These are phyloP conservation scores for Zaprionus lineosus DNA, from an alignment of 2,888 invertebrate genomes.

Conservation along the genomic window DNA sequence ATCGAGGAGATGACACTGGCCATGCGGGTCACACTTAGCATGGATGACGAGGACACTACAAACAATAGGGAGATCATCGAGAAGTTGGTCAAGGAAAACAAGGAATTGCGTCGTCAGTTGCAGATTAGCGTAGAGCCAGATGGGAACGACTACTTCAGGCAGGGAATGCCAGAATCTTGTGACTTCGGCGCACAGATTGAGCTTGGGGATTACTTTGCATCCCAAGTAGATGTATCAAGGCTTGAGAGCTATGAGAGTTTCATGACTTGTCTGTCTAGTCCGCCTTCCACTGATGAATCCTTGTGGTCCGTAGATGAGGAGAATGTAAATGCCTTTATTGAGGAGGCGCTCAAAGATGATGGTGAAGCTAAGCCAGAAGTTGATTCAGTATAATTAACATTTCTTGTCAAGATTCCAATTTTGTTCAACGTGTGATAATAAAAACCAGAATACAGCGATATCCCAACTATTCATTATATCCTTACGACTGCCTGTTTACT, in stretches of 20 bases:
- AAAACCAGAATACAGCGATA: too few species aligned
- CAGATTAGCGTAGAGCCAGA: conserved; percentile 35
- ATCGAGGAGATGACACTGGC: conserved; percentile 48
- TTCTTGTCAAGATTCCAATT: background rate
- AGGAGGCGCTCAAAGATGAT: conserved; percentile 20
- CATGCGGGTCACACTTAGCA: conserved; percentile 32
- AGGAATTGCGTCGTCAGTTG: conserved; percentile 45
- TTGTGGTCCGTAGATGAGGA: conserved; percentile 21
- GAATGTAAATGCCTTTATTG: conserved; percentile 20
- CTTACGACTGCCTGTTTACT: too few species aligned
- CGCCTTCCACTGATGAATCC: too few species aligned
- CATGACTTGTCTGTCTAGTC: conserved; percentile 25
- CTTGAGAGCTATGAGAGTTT: conserved; percentile 42
- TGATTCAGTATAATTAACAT: background rate
- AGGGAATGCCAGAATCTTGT: conserved; percentile 6
- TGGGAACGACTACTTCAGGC: conserved; percentile 10
- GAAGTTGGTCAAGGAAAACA: conserved; percentile 46
- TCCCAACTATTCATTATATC: too few species aligned
- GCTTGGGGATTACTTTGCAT: background rate
- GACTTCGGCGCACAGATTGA: conserved; percentile 49
- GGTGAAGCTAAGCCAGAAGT: too few species aligned
- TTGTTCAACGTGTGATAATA: too few species aligned
- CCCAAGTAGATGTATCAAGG: conserved; percentile 19
- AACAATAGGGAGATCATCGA: conserved; percentile 45
- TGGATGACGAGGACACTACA: conserved; percentile 29